phyloP scores from a whole-genome alignment of 2,888 invertebrate species.

The Lithophane ornitopus region DNA sequence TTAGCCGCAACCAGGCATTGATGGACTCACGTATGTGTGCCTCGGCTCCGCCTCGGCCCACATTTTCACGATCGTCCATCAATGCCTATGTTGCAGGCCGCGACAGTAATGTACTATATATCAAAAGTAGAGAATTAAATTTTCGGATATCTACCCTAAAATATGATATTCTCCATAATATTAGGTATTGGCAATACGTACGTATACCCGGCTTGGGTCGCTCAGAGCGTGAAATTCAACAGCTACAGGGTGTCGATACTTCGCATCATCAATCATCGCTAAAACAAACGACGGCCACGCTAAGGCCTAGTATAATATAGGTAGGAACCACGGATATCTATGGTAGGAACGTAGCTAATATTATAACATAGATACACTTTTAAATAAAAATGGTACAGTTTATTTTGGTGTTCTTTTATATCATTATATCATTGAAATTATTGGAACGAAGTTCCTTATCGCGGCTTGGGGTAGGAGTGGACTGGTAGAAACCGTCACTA shows the following conservation, averaged over 20 bases:
- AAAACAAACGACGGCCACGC: conserved; percentile 20
- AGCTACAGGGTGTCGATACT: conserved; percentile 18
- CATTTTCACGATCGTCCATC: not conserved
- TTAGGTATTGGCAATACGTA: not conserved
- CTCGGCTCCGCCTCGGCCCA: not conserved
- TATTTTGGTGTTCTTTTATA: too few relatives aligned
- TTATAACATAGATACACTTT: not conserved
- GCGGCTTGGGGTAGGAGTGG: too few relatives aligned
- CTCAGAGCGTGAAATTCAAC: conserved; percentile 20
- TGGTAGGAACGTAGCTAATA: not conserved
- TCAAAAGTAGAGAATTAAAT: not conserved
- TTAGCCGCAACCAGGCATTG: not conserved
- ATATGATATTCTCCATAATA: not conserved
- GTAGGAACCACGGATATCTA: too few relatives aligned
- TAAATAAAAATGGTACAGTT: not conserved
- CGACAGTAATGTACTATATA: not conserved
- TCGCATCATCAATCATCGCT: conserved; percentile 35
- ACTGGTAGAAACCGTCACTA: too few relatives aligned
- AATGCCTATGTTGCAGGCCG: not conserved
- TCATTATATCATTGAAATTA: too few relatives aligned
- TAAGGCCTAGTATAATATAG: not conserved
- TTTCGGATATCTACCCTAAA: not conserved
- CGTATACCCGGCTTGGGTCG: not conserved
- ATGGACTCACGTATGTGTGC: not conserved
- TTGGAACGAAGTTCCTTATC: too few relatives aligned